phyloP scores from a whole-genome alignment of 2,888 invertebrate genomes.

The Himalopsyche tibetana region DNA sequence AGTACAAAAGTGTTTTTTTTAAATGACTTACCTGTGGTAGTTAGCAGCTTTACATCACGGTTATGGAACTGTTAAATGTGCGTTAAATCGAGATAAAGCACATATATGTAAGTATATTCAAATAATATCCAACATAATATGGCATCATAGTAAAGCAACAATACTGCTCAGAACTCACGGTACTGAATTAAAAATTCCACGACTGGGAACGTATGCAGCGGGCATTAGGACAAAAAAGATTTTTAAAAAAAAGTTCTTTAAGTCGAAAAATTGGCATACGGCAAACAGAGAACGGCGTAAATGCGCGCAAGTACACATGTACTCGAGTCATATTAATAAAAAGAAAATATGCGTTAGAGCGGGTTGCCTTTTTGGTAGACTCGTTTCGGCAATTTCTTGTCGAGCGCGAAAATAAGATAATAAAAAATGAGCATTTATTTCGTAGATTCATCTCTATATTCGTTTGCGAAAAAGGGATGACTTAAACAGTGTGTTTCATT shows the following conservation, averaged over 20 bases:
- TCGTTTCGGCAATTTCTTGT: conserved; percentile 21
- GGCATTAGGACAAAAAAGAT: background rate
- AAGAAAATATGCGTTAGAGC: background rate
- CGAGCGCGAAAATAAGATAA: background rate
- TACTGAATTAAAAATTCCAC: background rate
- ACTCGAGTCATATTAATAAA: background rate
- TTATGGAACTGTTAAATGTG: too few species aligned
- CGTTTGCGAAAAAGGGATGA: background rate
- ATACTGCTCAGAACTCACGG: background rate
- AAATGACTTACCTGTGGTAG: too few species aligned
- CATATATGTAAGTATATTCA: too few species aligned
- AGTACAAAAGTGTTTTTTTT: too few species aligned
- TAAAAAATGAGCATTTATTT: conserved; percentile 8
- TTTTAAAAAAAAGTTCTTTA: too few species aligned
- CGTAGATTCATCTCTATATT: background rate
- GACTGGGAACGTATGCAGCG: background rate
- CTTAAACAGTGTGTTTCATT: background rate
- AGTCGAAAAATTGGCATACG: conserved; percentile 34
- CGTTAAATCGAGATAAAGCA: too few species aligned
- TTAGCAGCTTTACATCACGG: too few species aligned
- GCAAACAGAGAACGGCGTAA: background rate
- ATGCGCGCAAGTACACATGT: background rate
- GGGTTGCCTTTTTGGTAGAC: background rate
- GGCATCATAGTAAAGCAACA: too few species aligned
- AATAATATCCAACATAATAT: too few species aligned